These are phyloP conservation scores for Aleiodes sp. DNA, from an alignment of 1,140 invertebrate genomes.

Conservation along the genomic window DNA sequence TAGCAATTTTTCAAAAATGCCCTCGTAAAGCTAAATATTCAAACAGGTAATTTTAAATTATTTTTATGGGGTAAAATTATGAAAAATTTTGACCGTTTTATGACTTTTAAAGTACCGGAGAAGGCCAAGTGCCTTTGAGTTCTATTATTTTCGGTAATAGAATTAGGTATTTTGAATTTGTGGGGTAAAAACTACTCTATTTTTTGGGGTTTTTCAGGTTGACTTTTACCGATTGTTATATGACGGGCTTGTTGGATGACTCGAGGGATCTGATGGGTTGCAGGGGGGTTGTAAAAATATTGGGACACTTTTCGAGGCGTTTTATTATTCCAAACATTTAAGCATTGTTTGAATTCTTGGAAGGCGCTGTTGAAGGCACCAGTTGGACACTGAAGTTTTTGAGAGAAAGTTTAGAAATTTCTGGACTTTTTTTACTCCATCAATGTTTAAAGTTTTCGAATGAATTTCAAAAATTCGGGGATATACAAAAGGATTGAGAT, in stretches of 20 bases:
- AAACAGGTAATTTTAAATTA: background rate
- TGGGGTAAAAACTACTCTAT: background rate
- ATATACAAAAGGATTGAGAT: no score
- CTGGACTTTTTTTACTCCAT: background rate
- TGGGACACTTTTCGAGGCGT: background rate
- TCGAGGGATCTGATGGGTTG: background rate
- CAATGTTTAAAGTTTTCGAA: no score
- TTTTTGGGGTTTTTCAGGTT: background rate
- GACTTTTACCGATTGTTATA: background rate
- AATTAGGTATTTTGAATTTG: background rate
- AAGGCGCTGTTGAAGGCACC: background rate
- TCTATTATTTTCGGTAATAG: constrained; percentile 3
- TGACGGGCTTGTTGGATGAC: background rate
- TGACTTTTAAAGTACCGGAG: no score
- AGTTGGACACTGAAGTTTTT: background rate
- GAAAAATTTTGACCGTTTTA: background rate
- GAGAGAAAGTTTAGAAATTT: background rate
- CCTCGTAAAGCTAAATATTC: background rate
- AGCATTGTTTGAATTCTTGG: background rate
- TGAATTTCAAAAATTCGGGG: no score
- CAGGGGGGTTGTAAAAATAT: background rate
- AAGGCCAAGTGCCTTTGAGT: no score
- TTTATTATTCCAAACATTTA: background rate
- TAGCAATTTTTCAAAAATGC: no score
- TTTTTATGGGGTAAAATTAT: background rate